Percentiles rank a stretch among this genome's conserved stretches.
Conservation (phyloP, 2,113 vertebrate species). For the Cathartes aura region DNA sequence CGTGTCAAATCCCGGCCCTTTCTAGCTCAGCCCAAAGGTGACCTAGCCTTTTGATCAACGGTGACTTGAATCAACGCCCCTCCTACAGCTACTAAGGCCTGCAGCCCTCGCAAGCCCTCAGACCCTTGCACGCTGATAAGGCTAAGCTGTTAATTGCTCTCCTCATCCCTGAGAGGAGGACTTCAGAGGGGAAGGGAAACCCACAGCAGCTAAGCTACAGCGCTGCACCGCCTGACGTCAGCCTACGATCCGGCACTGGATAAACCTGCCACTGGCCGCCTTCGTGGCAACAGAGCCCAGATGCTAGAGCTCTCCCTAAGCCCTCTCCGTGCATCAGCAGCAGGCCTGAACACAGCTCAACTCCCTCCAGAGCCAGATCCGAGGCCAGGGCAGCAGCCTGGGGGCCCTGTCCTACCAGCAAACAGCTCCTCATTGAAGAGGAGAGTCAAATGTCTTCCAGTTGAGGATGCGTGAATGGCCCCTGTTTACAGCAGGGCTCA, state of each 20-base stretch:
- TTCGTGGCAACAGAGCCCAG: neutral
- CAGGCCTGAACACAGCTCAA: neutral
- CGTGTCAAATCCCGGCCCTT: accelerated
- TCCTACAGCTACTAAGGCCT: neutral
- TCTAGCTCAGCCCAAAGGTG: neutral
- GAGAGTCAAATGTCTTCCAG: neutral
- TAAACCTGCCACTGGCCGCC: neutral
- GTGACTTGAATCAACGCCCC: neutral
- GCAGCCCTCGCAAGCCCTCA: neutral
- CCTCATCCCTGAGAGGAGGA: neutral
- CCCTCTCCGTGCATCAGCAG: neutral
- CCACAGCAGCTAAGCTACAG: neutral
- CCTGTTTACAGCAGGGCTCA: neutral
- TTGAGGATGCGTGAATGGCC: neutral
- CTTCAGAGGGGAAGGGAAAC: neutral
- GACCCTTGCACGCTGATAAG: neutral
- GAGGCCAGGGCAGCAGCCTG: neutral
- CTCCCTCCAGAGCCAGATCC: neutral
- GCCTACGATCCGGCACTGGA: neutral
- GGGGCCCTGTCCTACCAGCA: neutral
- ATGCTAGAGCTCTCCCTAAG: neutral
- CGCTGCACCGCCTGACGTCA: neutral
- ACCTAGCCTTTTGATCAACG: neutral
- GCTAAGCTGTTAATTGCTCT: neutral
- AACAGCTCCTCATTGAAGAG: neutral